A percentile compares a stretch with the other conserved stretches of the same genome.
phyloP scores from a whole-genome alignment of 2,888 invertebrate genomes.

The Agriopis marginaria region DNA sequence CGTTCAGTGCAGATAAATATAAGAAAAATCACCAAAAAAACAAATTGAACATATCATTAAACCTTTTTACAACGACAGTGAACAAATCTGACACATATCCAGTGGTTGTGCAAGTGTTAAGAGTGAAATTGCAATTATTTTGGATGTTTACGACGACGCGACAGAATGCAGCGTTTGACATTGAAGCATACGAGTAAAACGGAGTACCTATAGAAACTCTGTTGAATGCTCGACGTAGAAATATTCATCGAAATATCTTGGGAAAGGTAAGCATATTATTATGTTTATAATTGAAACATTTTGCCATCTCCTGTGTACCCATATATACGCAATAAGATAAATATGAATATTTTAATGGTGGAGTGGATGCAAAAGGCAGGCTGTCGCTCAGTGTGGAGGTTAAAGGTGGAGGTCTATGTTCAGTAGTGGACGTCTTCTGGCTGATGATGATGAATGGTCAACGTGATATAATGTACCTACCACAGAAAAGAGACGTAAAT shows the following conservation, averaged over 20 bases:
- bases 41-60: constrained; percentile 20
- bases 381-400: too few species aligned
- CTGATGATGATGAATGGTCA: too few species aligned
- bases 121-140: background rate
- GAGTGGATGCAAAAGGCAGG: too few species aligned
- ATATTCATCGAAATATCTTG: background rate
- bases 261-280: background rate
- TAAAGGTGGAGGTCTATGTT: too few species aligned
- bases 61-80: background rate
- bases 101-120: constrained; percentile 23
- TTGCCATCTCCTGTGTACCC: too few species aligned
- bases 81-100: constrained; percentile 15
- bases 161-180: constrained; percentile 20
- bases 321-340: too few species aligned
- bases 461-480: too few species aligned
- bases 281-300: background rate
- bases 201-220: background rate
- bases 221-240: background rate
- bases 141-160: constrained; percentile 7
- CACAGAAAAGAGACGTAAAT: too few species aligned
- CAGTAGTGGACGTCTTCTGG: too few species aligned
- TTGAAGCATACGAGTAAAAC: background rate
- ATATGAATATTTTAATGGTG: too few species aligned
- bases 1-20: constrained; percentile 43
- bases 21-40: constrained; percentile 21